These are phyloP conservation scores for Lethocerus indicus DNA, from an alignment of 1,140 invertebrate species.

Conservation along the genomic window DNA sequence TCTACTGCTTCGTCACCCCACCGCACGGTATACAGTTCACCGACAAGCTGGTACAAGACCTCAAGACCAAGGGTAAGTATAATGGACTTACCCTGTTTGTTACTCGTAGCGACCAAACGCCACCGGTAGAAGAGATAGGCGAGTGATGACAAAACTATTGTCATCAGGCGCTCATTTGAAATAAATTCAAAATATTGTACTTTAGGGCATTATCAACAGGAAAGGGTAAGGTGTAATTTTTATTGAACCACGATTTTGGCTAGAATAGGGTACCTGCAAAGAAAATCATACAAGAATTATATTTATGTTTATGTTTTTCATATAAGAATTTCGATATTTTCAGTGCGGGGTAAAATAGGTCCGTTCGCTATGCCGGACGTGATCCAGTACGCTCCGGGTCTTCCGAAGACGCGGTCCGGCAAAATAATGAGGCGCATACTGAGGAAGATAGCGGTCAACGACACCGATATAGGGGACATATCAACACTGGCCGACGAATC, in stretches of 20 bases:
- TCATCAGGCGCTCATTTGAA: too few species aligned
- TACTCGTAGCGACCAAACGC: too few species aligned
- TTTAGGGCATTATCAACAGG: too few species aligned
- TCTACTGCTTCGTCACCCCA: slow-evolving; percentile 91
- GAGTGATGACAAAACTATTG: too few species aligned
- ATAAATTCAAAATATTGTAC: too few species aligned
- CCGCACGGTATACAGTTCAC: slow-evolving; percentile 56
- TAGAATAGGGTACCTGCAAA: too few species aligned
- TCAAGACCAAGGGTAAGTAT: slow-evolving; percentile 49
- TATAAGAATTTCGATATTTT: slow-evolving; percentile 18
- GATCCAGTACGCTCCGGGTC: slow-evolving; percentile 75
- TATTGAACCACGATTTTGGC: too few species aligned
- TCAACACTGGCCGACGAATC: slow-evolving; percentile 80
- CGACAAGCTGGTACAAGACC: slow-evolving; percentile 47
- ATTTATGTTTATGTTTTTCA: too few species aligned
- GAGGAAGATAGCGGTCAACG: slow-evolving; percentile 79
- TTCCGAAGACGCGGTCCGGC: slow-evolving; percentile 94
- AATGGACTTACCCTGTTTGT: too few species aligned
- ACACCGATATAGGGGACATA: slow-evolving; percentile 77
- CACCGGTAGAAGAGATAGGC: too few species aligned
- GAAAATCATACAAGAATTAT: too few species aligned
- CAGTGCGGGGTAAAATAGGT: slow-evolving; percentile 83
- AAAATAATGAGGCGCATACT: slow-evolving; percentile 95
- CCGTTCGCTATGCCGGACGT: slow-evolving; percentile 92
- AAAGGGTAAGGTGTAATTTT: too few species aligned